Base-by-base conservation (phyloP, 2,113 vertebrate genomes). In the Chroicocephalus ridibundus region DNA sequence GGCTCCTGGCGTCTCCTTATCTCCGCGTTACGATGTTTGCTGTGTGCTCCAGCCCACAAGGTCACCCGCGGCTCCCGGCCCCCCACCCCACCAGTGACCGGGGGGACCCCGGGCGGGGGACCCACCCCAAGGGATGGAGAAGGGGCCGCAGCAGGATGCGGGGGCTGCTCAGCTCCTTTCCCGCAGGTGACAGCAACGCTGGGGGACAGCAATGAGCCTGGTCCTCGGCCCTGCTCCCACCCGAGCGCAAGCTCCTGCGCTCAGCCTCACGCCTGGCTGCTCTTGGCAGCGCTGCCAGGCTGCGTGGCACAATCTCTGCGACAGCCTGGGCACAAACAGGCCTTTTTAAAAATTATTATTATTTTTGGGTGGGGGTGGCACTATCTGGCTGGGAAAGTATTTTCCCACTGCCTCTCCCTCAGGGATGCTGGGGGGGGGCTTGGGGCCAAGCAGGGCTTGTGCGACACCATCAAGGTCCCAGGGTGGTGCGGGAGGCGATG, bases 1-100 rank as follows among this genome's bases (percentile, higher is more conserved):
- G 98, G 98, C 98, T 96, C 93, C 98, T 97, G 99, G 98, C 98
- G 97, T 97, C 98, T 98, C 97, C 98, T 99, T 99, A 99, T 99
- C 99, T 99, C 97, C 89, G 22, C 61, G 85, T 82, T 94, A 95
- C 94, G 94, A 97, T 99, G 97, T 98, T 98, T 98, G 97, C 97
- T 86, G 93, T 97, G 97, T 8, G 90, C 96, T 98, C 97, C 98
- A 90, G 98, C 98, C 97, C 94, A 34, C 94, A 90, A 98, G 99
- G 99, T 99, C 99, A 98, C 95, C 38, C 86, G 36, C 13, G 62
- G 94, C 98, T 98, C 93, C 93, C 4, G 31, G 68, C 94, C 95
- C 91, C 83, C 86, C 18, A 65, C 88, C 96, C 90, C 79, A 93
- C 88, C 52, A 22, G 91, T 94, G 93, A 94, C 88, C 31, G 29